Base-by-base conservation (phyloP, 2,888 invertebrate species). In the Azorinus chamasolen region DNA sequence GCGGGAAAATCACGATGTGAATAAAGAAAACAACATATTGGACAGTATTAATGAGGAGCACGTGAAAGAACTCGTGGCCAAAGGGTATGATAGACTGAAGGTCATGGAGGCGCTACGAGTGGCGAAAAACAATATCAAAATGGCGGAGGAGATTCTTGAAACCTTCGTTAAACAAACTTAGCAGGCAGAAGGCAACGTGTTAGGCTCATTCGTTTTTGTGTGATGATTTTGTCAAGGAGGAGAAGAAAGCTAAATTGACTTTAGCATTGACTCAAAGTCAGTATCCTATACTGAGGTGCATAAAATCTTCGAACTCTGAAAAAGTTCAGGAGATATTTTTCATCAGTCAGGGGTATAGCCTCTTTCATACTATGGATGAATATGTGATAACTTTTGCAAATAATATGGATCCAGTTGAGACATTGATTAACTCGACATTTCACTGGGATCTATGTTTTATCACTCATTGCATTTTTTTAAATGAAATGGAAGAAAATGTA, bases 91-190 rank as follows among this genome's bases (percentile, higher is more conserved):
- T 1, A 96, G 97, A 89, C 97, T 97, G 90, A 96, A 97, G 55
- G 98, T 98, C 2, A 96, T 98, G 57, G 95, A 97, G 84, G 98
- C 98, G 4, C 94, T 98, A 86, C 97, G 97, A 75, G 98, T 98
- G 88, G 97, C 98, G 1, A 95, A 97, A 72, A 98, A 98, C 94
- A 97, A 98, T 93, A 95, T 98, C 64, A 97, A 97, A 92, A 98
- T 98, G 98, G 98, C 98, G 54, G 96, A 98, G 94, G 97, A 98
- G 93, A 98, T 98, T 91, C 94, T 98, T 85, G 96, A 97, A 92
- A 97, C 97, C 92, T 98, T 98, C 93, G 97, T 96, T 6, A 87
- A 78, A 43, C 72, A 69, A 18, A 73, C 73, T 20, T 80, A 80
- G 74, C 76, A 57, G 59, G 18, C n/a, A 32, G 32, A 32, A 32